Conservation (phyloP, 1,140 invertebrate genomes). For the Apis laboriosa region DNA sequence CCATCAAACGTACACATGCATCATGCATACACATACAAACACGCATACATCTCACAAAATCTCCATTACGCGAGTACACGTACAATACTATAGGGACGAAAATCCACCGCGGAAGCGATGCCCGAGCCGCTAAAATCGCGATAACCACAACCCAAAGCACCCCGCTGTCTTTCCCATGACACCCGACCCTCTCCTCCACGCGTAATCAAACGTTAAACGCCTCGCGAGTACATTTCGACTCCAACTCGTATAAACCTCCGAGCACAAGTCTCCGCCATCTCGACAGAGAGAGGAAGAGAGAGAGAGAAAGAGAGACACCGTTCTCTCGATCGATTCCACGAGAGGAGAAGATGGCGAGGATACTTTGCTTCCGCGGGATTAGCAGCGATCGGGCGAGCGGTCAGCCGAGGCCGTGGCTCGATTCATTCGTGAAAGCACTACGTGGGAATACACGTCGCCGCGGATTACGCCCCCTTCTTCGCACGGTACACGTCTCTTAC, state of each 20-base stretch:
- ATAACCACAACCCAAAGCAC: neutral
- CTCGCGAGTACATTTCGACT: neutral
- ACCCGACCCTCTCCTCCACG: neutral
- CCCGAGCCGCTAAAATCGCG: conserved; percentile 7
- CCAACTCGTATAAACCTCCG: neutral
- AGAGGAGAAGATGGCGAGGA: conserved; percentile 41
- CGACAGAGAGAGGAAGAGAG: too few species aligned
- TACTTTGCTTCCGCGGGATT: conserved; percentile 52
- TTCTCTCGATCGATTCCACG: too few species aligned
- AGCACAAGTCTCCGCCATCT: too few species aligned
- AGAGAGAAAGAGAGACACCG: too few species aligned
- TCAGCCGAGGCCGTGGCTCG: conserved; percentile 41
- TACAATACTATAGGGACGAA: too few species aligned
- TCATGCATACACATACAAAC: too few species aligned
- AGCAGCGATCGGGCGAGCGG: conserved; percentile 31
- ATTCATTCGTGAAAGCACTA: conserved; percentile 65
- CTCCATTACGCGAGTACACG: too few species aligned
- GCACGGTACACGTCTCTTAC: neutral
- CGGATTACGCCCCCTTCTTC: conserved; percentile 75
- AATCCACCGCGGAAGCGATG: neutral
- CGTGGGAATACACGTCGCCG: conserved; percentile 76
- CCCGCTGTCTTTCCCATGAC: conserved; percentile 40
- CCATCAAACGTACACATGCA: too few species aligned
- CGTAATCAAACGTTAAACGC: conserved; percentile 17
- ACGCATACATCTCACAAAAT: too few species aligned